Base-by-base conservation (phyloP, 1,140 invertebrate genomes). In the Copidosoma floridanum region DNA sequence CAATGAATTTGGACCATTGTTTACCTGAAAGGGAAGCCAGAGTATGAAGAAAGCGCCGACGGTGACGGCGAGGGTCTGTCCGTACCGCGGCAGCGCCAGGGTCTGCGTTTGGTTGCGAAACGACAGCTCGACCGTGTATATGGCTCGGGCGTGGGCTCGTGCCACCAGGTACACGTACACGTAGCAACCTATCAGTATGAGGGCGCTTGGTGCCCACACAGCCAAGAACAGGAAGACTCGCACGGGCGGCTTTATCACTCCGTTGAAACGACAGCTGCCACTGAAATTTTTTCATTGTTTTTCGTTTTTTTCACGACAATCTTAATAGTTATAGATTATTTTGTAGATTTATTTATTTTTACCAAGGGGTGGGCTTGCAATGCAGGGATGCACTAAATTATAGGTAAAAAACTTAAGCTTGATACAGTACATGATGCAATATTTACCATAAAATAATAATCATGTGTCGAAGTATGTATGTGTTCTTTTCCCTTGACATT, bases 151-250 rank as follows among this genome's bases (percentile, higher is more conserved):
- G 65, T 88, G 86, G 59, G 83, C 79, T 57, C 86, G 74, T 5
- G 87, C 87, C 16, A 89, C 82, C 38, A 84, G 73, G 68, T 87
- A 88, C 57, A 89, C 86, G 68, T 87, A 86, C 62, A 81, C 81
- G 71, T 89, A 89, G 67, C 85, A 88, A 12, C 82, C 76, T n/a
- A 87, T 70, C 12, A 86, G 73, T 24, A 85, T 73, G 3, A 84
- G 55, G 0, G 82, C 78, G 63, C 84, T 83, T 5, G 85, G 85
- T 16, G 82, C 81, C 76, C 84, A 86, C 24, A 85, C 82, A 6
- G 78, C 83, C 58, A 81, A 76, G 50, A 84, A 81, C 63, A 83
- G 75, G 64, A 82, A 82, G 32, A 84, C 68, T 57, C 82, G 78
- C 3, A 84, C 77, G 0, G 82, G 81, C 12, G 80, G 76, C 51